phyloP scores from a whole-genome alignment of 2,113 vertebrate species.

The Bucco capensis region DNA sequence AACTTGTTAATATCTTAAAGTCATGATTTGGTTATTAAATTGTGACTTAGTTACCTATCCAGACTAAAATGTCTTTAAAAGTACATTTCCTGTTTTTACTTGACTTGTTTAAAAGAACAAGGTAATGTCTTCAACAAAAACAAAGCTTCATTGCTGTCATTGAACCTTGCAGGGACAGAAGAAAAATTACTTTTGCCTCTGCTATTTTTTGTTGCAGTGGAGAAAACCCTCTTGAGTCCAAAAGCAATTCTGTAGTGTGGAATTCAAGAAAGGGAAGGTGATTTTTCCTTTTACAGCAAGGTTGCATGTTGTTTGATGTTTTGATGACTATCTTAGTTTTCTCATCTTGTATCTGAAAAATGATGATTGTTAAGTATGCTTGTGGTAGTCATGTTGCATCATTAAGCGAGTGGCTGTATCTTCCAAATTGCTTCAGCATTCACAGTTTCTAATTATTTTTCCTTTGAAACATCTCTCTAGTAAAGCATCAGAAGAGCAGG shows the following conservation, averaged over 20 bases:
- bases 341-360: not conserved
- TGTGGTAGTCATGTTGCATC: not conserved
- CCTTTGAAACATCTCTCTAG: not conserved
- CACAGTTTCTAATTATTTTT: not conserved
- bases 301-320: not conserved
- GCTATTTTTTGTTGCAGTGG: not conserved
- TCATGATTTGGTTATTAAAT: not conserved
- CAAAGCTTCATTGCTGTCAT: not conserved
- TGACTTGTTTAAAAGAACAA: not conserved
- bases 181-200: not conserved
- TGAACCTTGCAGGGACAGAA: not conserved
- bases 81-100: not conserved
- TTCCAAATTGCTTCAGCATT: not conserved
- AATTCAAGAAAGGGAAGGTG: not conserved
- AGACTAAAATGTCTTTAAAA: not conserved
- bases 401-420: not conserved
- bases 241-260: not conserved
- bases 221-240: not conserved
- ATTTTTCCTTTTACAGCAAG: not conserved
- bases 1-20: not conserved
- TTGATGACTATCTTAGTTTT: not conserved
- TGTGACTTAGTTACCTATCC: not conserved
- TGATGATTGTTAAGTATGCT: not conserved
- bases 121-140: not conserved
- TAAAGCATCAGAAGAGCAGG: slow-evolving; percentile 1